Conservation (phyloP, 1,140 invertebrate genomes). For the Drosophila pectinifera region DNA sequence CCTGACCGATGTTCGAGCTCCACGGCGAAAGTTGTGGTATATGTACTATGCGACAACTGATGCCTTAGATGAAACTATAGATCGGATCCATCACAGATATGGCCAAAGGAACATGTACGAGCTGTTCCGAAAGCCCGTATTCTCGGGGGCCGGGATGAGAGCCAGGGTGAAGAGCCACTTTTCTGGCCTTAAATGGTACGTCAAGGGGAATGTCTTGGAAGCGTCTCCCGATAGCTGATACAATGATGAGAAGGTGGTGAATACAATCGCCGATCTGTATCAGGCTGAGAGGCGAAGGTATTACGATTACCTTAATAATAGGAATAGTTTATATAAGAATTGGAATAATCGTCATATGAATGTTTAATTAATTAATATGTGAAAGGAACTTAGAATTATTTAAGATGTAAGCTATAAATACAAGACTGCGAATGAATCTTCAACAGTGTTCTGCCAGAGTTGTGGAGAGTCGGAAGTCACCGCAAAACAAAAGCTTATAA, state of each 20-base stretch:
- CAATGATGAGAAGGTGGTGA: constrained; percentile 56
- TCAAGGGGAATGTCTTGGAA: constrained; percentile 66
- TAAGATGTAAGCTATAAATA: constrained; percentile 9
- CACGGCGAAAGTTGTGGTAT: constrained; percentile 62
- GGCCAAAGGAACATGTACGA: constrained; percentile 67
- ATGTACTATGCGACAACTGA: constrained; percentile 49
- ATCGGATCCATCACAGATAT: constrained; percentile 61
- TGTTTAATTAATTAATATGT: neutral
- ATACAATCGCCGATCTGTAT: constrained; percentile 41
- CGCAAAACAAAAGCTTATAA: neutral
- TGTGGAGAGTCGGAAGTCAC: constrained; percentile 2
- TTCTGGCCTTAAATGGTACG: constrained; percentile 50
- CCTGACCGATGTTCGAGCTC: constrained; percentile 43
- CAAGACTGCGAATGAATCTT: constrained; percentile 5
- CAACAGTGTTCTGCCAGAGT: constrained; percentile 16
- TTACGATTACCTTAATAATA: constrained; percentile 34
- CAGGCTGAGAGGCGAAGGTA: constrained; percentile 41
- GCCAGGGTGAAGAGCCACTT: constrained; percentile 56
- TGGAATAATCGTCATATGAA: neutral
- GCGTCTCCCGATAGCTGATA: constrained; percentile 48
- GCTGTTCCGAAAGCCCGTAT: constrained; percentile 62
- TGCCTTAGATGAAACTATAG: constrained; percentile 44
- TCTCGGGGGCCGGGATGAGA: constrained; percentile 43
- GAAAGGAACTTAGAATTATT: neutral
- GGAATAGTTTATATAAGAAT: neutral